Conservation (phyloP, 2,113 vertebrate genomes). For the Corythaixoides concolor region DNA sequence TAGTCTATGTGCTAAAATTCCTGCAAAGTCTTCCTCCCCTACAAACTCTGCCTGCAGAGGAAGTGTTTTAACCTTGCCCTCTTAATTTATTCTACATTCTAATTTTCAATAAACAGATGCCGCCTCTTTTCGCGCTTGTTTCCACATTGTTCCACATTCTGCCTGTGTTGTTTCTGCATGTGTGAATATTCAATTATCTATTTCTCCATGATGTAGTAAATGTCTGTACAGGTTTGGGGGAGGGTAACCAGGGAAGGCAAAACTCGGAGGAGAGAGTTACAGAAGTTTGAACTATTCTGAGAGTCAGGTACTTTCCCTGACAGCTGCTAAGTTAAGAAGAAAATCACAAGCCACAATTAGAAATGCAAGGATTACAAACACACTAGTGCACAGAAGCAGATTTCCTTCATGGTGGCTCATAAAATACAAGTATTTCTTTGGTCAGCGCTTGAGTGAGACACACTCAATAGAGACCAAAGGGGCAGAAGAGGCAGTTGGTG, state of each 20-base stretch:
- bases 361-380: background rate
- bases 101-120: slow-evolving; percentile 67
- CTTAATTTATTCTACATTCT: slow-evolving; percentile 61
- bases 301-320: background rate
- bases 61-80: slow-evolving; percentile 59
- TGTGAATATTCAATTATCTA: slow-evolving; percentile 59
- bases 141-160: slow-evolving; percentile 60
- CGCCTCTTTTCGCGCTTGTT: slow-evolving; percentile 48
- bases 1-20: background rate
- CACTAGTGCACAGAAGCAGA: background rate
- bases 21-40: slow-evolving; percentile 12
- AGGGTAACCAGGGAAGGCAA: background rate
- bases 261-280: background rate
- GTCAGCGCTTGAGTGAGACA: background rate
- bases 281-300: background rate
- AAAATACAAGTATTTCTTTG: background rate
- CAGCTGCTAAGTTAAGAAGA: background rate
- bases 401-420: background rate
- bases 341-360: background rate
- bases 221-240: slow-evolving; percentile 27
- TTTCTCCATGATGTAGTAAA: slow-evolving; percentile 11
- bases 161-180: slow-evolving; percentile 56
- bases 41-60: slow-evolving; percentile 32
- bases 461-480: background rate
- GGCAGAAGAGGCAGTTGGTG: background rate